Evolutionary conservation across 2,113 vertebrate genomes (phyloP).

Genomic region (Clarias magur): DNA sequence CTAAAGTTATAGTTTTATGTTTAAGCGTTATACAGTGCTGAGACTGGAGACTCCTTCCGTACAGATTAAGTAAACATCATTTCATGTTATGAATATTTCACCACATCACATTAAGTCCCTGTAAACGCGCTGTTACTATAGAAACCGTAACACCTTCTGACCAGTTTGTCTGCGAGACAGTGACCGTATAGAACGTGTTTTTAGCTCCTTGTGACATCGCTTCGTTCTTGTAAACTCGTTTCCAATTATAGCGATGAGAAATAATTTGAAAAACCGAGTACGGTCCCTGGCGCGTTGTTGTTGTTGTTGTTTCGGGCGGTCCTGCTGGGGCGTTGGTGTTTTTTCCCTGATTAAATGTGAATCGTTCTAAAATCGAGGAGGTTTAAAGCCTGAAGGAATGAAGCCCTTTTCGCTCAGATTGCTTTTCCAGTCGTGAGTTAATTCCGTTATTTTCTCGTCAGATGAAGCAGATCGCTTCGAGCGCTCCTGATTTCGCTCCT

Average conservation of each 20-base stretch:
- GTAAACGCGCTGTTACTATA: not conserved
- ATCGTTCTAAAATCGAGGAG: not conserved
- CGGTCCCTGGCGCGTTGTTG: not conserved
- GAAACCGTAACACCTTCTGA: not conserved
- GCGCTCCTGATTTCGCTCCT: constrained; percentile 13
- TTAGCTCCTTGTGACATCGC: not conserved
- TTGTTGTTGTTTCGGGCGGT: not conserved
- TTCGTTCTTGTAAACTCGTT: not conserved
- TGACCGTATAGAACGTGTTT: too few species aligned
- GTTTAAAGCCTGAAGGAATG: not conserved
- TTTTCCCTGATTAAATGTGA: constrained; percentile 1
- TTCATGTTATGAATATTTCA: not conserved
- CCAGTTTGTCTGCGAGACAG: not conserved
- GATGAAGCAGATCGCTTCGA: not conserved
- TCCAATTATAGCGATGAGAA: not conserved
- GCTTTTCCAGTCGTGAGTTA: constrained; percentile 25
- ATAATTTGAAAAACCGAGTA: not conserved
- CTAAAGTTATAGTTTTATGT: too few species aligned
- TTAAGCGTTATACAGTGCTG: too few species aligned
- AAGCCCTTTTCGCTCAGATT: constrained; percentile 2
- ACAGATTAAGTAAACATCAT: not conserved
- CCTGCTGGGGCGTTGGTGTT: not conserved
- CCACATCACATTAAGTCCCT: not conserved
- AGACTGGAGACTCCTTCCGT: too few species aligned
- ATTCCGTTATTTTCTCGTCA: constrained; percentile 38